Conservation (phyloP, 2,113 vertebrate species). For the Cyphomyrus discorhynchus region DNA sequence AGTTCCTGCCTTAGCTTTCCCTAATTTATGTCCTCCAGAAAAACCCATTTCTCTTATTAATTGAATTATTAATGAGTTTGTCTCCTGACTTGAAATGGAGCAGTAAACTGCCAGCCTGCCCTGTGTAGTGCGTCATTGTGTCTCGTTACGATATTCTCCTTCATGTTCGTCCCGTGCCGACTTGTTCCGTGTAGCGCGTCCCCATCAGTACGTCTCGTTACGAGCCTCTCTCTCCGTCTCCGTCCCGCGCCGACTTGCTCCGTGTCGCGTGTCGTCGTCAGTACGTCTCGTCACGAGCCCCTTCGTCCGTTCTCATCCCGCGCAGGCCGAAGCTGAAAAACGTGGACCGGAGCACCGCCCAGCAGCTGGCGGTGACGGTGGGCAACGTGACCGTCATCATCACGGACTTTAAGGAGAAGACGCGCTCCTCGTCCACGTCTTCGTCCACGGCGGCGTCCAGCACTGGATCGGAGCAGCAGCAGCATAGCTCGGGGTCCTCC, state of each 20-base stretch:
- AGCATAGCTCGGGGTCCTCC: constrained; percentile 98
- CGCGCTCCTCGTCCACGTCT: constrained; percentile 92
- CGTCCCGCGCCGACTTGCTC: not conserved
- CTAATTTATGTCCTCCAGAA: not conserved
- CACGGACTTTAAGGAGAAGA: constrained; percentile 99
- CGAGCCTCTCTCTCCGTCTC: not conserved
- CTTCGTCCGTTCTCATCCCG: not conserved
- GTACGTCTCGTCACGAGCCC: not conserved
- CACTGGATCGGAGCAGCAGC: constrained; percentile 92
- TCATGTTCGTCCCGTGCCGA: too few relatives aligned
- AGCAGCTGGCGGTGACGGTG: constrained; percentile 96
- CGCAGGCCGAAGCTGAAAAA: constrained; percentile 96
- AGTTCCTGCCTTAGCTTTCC: not conserved
- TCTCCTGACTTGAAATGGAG: not conserved
- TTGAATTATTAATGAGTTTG: not conserved
- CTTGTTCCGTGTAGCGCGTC: not conserved
- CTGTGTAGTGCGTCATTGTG: not conserved
- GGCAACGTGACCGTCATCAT: constrained; percentile 99
- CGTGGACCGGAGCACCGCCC: constrained; percentile 92
- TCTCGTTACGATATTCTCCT: not conserved
- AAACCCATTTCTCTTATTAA: not conserved
- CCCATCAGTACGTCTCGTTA: not conserved
- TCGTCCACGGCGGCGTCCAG: constrained; percentile 98
- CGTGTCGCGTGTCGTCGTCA: not conserved
- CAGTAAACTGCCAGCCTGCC: not conserved